Evolutionary conservation across 2,888 invertebrate species (phyloP).

Genomic region (Pandemis heparana): DNA sequence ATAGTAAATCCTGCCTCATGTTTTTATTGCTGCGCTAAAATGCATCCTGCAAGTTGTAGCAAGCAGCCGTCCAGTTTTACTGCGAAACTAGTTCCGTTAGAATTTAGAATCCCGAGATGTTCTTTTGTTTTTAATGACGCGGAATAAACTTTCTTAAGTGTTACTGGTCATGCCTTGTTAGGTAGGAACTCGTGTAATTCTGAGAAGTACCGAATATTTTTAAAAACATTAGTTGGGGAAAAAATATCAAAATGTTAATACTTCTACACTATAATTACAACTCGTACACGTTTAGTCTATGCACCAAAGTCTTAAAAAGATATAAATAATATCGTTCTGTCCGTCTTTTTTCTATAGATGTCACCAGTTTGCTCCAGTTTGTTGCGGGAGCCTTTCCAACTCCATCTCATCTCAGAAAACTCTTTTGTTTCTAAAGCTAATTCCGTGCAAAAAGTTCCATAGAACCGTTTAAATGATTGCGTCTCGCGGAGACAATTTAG

Average conservation of each 20-base stretch:
- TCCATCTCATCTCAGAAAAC: slow-evolving; percentile 16
- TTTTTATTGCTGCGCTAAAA: slow-evolving; percentile 33
- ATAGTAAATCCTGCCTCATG: not conserved
- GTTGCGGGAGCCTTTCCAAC: not conserved
- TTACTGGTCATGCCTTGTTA: not conserved
- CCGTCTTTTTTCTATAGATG: not conserved
- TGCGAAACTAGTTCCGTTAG: slow-evolving; percentile 11
- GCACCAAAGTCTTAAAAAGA: too few relatives aligned
- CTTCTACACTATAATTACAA: too few relatives aligned
- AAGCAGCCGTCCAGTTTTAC: slow-evolving; percentile 25
- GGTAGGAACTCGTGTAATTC: not conserved
- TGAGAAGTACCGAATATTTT: too few relatives aligned
- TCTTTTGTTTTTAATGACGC: slow-evolving; percentile 8
- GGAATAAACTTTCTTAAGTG: slow-evolving; percentile 1
- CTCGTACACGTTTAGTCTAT: too few relatives aligned
- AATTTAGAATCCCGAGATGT: not conserved
- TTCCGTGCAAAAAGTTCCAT: slow-evolving; percentile 31
- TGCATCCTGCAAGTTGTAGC: slow-evolving; percentile 29
- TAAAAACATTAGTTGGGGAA: too few relatives aligned
- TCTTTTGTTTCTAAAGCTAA: slow-evolving; percentile 23
- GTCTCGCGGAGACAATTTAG: slow-evolving; percentile 76
- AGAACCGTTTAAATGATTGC: slow-evolving; percentile 70
- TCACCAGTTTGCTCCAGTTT: not conserved
- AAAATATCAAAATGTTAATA: too few relatives aligned
- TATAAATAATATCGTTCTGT: too few relatives aligned